A percentile compares a stretch with the other conserved stretches of the same genome.
Evolutionary conservation across 2,797 vertebrate species (phyloP).

Genomic region (Apogon talboti): DNA sequence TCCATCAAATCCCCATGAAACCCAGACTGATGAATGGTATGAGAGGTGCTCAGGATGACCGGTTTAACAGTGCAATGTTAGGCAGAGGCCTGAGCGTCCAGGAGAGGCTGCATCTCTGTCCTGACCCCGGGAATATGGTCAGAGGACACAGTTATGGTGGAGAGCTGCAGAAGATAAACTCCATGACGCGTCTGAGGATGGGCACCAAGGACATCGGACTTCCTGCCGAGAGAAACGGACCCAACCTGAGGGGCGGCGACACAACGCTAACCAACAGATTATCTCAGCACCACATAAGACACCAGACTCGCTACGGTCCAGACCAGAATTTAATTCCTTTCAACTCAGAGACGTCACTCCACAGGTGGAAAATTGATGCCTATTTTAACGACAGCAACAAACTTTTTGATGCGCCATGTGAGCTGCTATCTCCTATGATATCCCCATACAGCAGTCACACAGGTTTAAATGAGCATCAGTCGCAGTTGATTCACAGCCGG

Average conservation of each 20-base stretch:
- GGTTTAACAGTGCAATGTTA: constrained; percentile 64
- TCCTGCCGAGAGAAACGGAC: constrained; percentile 67
- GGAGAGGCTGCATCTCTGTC: constrained; percentile 83
- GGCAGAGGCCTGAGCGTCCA: constrained; percentile 84
- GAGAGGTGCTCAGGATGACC: constrained; percentile 67
- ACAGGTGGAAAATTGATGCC: constrained; percentile 90
- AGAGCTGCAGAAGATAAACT: constrained; percentile 86
- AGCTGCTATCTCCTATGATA: constrained; percentile 67
- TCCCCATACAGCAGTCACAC: constrained; percentile 66
- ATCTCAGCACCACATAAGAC: constrained; percentile 78
- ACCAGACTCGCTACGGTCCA: constrained; percentile 86
- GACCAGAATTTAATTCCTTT: constrained; percentile 91
- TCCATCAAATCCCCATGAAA: constrained; percentile 83
- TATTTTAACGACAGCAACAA: constrained; percentile 86
- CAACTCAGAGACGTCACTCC: constrained; percentile 89
- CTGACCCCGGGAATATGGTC: constrained; percentile 84
- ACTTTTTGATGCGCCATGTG: constrained; percentile 18
- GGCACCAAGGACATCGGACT: constrained; percentile 83
- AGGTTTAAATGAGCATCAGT: constrained; percentile 63
- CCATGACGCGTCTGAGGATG: constrained; percentile 75
- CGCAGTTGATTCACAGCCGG: constrained; percentile 52
- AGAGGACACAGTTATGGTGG: constrained; percentile 92
- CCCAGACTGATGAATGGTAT: constrained; percentile 63
- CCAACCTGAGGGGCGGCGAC: constrained; percentile 53
- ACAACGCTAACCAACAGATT: constrained; percentile 30